Percentiles rank a stretch among this genome's conserved stretches.
Conservation (phyloP, 2,888 invertebrate genomes). For the Selenia dentaria region DNA sequence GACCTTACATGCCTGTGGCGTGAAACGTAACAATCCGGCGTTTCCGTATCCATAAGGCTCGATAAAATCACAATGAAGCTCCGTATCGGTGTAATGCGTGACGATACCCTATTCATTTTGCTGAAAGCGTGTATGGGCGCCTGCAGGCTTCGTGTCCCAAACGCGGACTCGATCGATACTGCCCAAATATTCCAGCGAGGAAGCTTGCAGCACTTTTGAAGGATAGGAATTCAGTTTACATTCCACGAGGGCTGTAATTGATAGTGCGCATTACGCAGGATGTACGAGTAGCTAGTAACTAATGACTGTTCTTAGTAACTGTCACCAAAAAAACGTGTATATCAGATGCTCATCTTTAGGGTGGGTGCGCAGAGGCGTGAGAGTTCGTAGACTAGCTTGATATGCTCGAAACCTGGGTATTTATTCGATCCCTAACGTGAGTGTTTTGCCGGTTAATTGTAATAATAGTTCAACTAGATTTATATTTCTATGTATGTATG, state of each 20-base stretch:
- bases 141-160: conserved; percentile 24
- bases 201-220: conserved; percentile 2
- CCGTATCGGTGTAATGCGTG: conserved; percentile 31
- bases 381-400: no score
- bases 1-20: conserved; percentile 21
- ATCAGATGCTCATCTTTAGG: no score
- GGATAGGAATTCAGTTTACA: neutral
- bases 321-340: no score
- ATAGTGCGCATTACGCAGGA: conserved; percentile 13
- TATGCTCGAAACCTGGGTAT: no score
- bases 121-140: conserved; percentile 27
- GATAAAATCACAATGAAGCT: conserved; percentile 24
- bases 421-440: no score
- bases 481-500: no score
- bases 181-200: conserved; percentile 3
- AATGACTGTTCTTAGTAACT: conserved; percentile 6
- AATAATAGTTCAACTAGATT: no score
- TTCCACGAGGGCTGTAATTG: neutral
- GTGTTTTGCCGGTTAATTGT: no score
- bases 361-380: no score
- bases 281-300: conserved; percentile 6
- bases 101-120: conserved; percentile 30
- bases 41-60: conserved; percentile 14
- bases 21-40: conserved; percentile 12
- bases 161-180: conserved; percentile 27